Conservation (phyloP, 2,888 invertebrate species). For the Agriotes lineatus region DNA sequence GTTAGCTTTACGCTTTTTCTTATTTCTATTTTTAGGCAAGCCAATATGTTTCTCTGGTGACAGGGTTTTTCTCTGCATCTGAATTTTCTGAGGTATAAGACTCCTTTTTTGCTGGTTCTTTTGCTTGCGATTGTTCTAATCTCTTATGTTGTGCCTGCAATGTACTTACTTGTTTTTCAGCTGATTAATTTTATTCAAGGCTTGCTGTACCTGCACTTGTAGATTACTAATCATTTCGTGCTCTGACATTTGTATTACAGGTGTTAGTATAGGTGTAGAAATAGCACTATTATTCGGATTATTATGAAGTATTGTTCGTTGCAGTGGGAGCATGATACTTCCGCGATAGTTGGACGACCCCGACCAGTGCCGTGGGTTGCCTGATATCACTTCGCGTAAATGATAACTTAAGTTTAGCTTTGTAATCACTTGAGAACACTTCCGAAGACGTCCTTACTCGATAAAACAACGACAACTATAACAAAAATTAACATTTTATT, state of each 20-base stretch:
- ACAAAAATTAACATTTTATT: no score
- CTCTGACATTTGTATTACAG: neutral
- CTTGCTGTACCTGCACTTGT: conserved; percentile 8
- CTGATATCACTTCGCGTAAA: conserved; percentile 1
- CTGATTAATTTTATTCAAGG: conserved; percentile 17
- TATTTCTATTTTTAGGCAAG: conserved; percentile 17
- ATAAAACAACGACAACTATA: no score
- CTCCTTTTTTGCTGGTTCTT: neutral
- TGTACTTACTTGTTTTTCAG: conserved; percentile 4
- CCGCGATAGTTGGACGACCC: conserved; percentile 2
- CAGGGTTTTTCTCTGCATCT: conserved; percentile 3
- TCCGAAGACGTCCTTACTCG: no score
- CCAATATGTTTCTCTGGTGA: conserved; percentile 23
- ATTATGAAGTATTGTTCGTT: neutral
- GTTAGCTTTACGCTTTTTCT: conserved; percentile 6
- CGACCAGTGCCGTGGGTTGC: neutral
- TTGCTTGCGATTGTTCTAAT: conserved; percentile 4
- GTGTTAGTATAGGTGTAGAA: neutral
- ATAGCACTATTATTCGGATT: neutral
- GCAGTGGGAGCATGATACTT: neutral
- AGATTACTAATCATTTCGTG: conserved; percentile 1
- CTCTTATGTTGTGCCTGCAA: conserved; percentile 6
- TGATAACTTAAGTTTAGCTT: no score
- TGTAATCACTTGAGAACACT: no score
- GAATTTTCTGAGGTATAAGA: conserved; percentile 20